These are phyloP conservation scores for Hecatera dysodea DNA, from an alignment of 2,888 invertebrate genomes.

Conservation along the genomic window DNA sequence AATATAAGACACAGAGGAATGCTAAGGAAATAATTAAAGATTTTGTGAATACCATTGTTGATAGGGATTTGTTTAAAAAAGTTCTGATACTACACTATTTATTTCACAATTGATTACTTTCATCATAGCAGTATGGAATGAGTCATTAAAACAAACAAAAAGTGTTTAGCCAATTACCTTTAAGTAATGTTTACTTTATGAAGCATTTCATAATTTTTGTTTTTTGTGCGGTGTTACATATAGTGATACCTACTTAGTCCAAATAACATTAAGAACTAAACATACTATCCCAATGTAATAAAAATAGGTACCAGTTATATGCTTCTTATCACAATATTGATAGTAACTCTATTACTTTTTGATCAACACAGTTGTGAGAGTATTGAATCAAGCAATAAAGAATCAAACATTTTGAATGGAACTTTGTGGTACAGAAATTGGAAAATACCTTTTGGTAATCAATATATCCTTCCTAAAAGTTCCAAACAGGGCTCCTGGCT, in stretches of 20 bases:
- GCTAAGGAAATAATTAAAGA: too few relatives aligned
- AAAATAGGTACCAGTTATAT: background rate
- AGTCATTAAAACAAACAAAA: conserved; percentile 1
- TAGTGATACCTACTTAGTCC: background rate
- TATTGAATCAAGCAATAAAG: background rate
- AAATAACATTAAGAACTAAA: background rate
- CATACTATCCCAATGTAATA: conserved; percentile 4
- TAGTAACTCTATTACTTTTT: conserved; percentile 5
- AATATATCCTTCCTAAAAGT: background rate
- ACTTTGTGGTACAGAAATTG: background rate
- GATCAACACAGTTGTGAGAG: conserved; percentile 4
- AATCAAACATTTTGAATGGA: conserved; percentile 9
- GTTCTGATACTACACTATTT: background rate
- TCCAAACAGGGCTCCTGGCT: too few relatives aligned
- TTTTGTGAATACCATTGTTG: background rate
- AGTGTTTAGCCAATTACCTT: background rate
- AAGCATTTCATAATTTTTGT: conserved; percentile 1
- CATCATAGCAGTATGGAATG: background rate
- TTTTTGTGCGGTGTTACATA: background rate
- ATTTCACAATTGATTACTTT: background rate
- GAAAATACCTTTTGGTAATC: conserved; percentile 4
- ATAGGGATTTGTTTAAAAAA: background rate
- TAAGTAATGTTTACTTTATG: background rate
- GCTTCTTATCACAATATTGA: conserved; percentile 20
- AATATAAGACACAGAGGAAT: too few relatives aligned